Evolutionary conservation across 2,797 vertebrate species (phyloP).

Genomic region (Rhinella marina): DNA sequence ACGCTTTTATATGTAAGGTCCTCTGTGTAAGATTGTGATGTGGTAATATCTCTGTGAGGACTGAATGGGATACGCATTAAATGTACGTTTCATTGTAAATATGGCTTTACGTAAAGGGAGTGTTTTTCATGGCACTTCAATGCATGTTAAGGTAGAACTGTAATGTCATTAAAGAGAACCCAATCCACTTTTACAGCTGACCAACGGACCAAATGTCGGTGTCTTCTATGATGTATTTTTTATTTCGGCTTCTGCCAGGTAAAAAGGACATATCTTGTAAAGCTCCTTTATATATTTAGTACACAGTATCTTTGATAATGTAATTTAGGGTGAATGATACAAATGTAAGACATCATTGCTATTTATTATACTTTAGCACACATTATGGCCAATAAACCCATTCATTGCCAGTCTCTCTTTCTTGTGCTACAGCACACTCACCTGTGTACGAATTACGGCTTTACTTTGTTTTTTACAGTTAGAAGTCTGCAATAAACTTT

Average conservation of each 20-base stretch:
- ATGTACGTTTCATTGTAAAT: slow-evolving; percentile 44
- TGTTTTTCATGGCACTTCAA: slow-evolving; percentile 20
- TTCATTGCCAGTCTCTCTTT: background rate
- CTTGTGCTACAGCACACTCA: background rate
- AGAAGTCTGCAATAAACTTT: background rate
- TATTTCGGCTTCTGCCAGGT: background rate
- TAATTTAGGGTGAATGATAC: slow-evolving; percentile 12
- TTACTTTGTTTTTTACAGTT: background rate
- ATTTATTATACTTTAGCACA: slow-evolving; percentile 35
- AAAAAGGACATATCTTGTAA: background rate
- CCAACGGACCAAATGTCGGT: slow-evolving; percentile 23
- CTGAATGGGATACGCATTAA: slow-evolving; percentile 20
- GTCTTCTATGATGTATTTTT: slow-evolving; percentile 26
- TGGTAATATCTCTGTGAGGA: slow-evolving; percentile 28
- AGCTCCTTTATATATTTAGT: background rate
- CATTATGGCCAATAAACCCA: slow-evolving; percentile 23
- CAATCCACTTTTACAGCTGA: slow-evolving; percentile 23
- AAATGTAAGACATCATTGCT: slow-evolving; percentile 34
- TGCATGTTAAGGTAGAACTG: slow-evolving; percentile 52
- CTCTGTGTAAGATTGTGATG: slow-evolving; percentile 34
- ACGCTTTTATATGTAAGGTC: slow-evolving; percentile 7
- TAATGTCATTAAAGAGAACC: slow-evolving; percentile 43
- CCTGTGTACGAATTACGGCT: background rate
- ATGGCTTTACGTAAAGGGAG: slow-evolving; percentile 35
- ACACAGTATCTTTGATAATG: background rate